These are phyloP conservation scores for Bilobella aurantiaca DNA, from an alignment of 1,140 invertebrate species.

Conservation along the genomic window DNA sequence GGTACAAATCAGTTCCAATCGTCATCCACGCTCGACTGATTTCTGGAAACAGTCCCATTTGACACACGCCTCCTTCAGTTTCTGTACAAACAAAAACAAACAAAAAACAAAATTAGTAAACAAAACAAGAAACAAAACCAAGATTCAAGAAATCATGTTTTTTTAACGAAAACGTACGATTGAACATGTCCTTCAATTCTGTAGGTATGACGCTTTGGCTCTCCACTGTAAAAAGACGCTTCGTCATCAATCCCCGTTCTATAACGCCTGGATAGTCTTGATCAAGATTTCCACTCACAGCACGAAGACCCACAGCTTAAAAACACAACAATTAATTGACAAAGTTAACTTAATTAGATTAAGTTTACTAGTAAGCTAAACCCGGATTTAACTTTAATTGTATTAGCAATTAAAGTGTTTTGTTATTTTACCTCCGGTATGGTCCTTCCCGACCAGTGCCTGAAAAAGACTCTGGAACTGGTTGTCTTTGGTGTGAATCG, in stretches of 20 bases:
- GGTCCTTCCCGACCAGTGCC: background rate
- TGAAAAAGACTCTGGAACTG: background rate
- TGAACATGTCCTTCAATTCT: conserved; percentile 86
- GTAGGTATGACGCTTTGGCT: conserved; percentile 78
- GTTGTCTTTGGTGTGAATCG: background rate
- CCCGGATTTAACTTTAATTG: background rate
- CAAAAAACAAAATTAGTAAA: no score
- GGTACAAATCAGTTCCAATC: conserved; percentile 94
- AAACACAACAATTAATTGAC: background rate
- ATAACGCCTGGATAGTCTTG: conserved; percentile 73
- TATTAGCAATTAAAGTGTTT: background rate
- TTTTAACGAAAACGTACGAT: conserved; percentile 63
- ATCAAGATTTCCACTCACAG: conserved; percentile 76
- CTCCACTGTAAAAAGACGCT: conserved; percentile 66
- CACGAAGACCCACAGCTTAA: conserved; percentile 41
- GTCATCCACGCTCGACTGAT: conserved; percentile 92
- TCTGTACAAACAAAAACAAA: conserved; percentile 24
- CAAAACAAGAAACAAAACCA: no score
- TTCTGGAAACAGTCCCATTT: conserved; percentile 89
- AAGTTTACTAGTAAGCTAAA: background rate
- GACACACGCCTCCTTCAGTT: conserved; percentile 17
- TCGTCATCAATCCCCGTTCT: conserved; percentile 52
- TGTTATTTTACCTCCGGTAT: background rate
- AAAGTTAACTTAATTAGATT: background rate
- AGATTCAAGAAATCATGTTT: background rate